A percentile compares a stretch with the other conserved stretches of the same genome.
Evolutionary conservation across 2,888 invertebrate species (phyloP).

Genomic region (Omphaloscelis lunosa): DNA sequence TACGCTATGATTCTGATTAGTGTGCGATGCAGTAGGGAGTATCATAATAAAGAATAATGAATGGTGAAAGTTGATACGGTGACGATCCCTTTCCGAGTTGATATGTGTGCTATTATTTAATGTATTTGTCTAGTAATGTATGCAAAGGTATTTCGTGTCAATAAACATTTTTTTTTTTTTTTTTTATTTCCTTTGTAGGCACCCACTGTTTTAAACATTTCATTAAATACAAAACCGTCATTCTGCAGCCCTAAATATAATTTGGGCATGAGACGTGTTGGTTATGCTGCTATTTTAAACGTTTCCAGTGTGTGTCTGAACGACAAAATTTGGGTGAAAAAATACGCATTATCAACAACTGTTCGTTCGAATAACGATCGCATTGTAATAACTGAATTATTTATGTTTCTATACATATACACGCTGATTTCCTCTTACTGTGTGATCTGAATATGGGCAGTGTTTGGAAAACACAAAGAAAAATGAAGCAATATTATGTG

Average conservation of each 20-base stretch:
- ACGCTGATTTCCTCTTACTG: slow-evolving; percentile 28
- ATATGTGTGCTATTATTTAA: no score
- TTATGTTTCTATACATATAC: slow-evolving; percentile 18
- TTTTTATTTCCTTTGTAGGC: not conserved
- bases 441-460: slow-evolving; percentile 15
- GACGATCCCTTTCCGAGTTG: no score
- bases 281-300: slow-evolving; percentile 35
- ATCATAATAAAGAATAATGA: no score
- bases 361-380: slow-evolving; percentile 36
- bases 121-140: no score
- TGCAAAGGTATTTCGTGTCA: no score
- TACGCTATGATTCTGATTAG: no score
- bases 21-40: no score
- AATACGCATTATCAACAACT: slow-evolving; percentile 41
- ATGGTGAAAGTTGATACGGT: no score
- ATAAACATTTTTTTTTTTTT: no score
- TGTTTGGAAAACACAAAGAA: not conserved
- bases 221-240: not conserved
- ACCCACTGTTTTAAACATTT: not conserved
- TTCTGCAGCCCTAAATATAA: slow-evolving; percentile 23
- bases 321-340: slow-evolving; percentile 44
- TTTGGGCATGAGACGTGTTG: slow-evolving; percentile 22
- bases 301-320: slow-evolving; percentile 40
- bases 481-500: not conserved
- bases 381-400: slow-evolving; percentile 52